Base-by-base conservation (phyloP, 37 sponge, comb jelly and placozoan genomes). In the Diacarnus erythraeanus region DNA sequence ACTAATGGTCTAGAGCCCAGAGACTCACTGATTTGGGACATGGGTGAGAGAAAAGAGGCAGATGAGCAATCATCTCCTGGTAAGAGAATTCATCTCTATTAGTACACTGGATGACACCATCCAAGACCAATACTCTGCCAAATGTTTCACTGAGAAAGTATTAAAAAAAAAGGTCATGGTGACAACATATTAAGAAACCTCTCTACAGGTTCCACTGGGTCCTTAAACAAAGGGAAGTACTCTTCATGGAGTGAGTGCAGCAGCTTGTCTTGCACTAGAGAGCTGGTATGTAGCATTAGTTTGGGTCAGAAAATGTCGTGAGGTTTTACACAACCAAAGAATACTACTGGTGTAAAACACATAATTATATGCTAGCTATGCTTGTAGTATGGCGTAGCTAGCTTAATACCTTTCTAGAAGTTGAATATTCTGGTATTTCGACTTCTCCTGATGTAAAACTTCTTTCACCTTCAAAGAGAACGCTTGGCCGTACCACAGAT, bases 71-170 rank as follows among this genome's bases (percentile, higher is more conserved):
- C 80, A 88, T 90, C 72, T 96, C 97, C 42, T 96, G 94, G 69
- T 96, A 96, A 51, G 79, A 30, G 68, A 81, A 84, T 81, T 96
- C 97, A 43, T 96, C 97, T 26, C 75, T 75, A 75, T 93, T 91
- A 0, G 97, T 96, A 35, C 81, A 79, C 84, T 96, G 97, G 27
- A 96, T 93, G 21, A 90, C 44, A 20, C 97, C 97, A 63, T 96
- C 97, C 77, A 96, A 38, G 18, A 87, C 91, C 64, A 96, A 67
- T 0, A 96, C 97, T 39, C 58, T 63, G 36, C 97, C 97, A 77
- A 64, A 90, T 22, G 76, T 78, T 63, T 94, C 85, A 67, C 95
- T 94, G 71, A 5, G 70, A 23, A 76, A 26, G 57, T 0, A 21
- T 5, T 2, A 71, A 5, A 12, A 25, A 41, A 17, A 69, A 4